Evolutionary conservation across 2,888 invertebrate species (phyloP), one percentile per base, ranked within the genome.

Genomic region (Drosophila picticornis): DNA sequence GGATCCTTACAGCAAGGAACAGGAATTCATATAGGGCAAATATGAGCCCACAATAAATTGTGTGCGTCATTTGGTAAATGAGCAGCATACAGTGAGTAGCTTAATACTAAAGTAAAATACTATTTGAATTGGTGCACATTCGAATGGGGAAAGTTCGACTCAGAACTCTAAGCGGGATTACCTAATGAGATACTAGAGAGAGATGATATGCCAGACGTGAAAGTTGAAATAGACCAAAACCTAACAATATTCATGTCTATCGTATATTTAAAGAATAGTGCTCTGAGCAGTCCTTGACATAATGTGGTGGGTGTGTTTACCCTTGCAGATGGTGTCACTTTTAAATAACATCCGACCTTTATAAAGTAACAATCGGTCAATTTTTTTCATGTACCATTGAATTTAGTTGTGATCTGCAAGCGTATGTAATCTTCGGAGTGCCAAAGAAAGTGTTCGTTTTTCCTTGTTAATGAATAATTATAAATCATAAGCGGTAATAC

Each of bases 31-130:
- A 60, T 40, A 43, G 52, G 55, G 51, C 25, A 66, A 64, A 2
- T 38, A 25, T 29, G 29, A 13, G 16, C 40, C 40, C 68, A 72
- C 58, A 77, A 46, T 46, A 29, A 29, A 43, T 36, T 62, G 61
- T 43, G 67, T 48, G 22, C 4, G 4, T 29, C 59, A 55, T 16
- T 50, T 29, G 27, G 19, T 40, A 60, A 62, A 66, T 70, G 70
- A 71, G 66, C 78, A 64, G 77, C 69, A 36, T 77, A 76, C 73
- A 56, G 51, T 59, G 31, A 48, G 52, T 55, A 38, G 75, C 58
- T 78, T 80, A 78, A 80, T 75, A 80, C 78, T 78, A 75, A 75
- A 64, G n/a, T 79, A 72, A 75, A 80, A 78, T 80, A 78, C 78
- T 56, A 68, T 75, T 67, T 53, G n/a, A 27, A 52, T 50, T 62